phyloP scores from a whole-genome alignment of 2,888 invertebrate species.

The Diabrotica balteata region DNA sequence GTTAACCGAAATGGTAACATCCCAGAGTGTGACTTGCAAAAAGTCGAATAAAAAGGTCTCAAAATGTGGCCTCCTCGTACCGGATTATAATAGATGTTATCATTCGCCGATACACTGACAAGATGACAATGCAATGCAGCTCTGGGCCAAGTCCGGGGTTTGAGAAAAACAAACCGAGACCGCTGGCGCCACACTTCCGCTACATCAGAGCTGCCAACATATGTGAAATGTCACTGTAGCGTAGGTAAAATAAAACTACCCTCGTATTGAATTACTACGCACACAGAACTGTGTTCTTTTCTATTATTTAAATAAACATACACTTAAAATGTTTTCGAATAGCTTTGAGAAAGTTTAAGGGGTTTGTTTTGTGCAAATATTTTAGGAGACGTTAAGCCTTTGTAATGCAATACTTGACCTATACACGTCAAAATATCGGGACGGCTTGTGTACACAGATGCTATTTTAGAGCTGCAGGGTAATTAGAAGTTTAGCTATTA shows the following conservation, averaged over 20 bases:
- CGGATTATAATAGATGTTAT: constrained; percentile 41
- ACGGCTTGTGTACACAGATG: constrained; percentile 34
- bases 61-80: constrained; percentile 24
- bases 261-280: constrained; percentile 56
- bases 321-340: constrained; percentile 60
- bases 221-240: constrained; percentile 51
- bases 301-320: constrained; percentile 61
- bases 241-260: constrained; percentile 47
- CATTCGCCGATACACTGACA: constrained; percentile 42
- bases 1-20: too few relatives aligned
- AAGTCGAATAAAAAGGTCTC: constrained; percentile 18
- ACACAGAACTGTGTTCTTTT: constrained; percentile 58
- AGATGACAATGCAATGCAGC: constrained; percentile 50
- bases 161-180: constrained; percentile 56
- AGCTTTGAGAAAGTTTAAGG: constrained; percentile 48
- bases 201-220: constrained; percentile 55
- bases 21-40: constrained; percentile 17
- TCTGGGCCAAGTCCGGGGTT: constrained; percentile 40
- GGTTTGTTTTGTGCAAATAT: constrained; percentile 52
- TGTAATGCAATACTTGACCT: constrained; percentile 45
- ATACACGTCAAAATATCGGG: constrained; percentile 30
- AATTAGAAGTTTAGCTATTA: background rate
- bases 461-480: constrained; percentile 9
- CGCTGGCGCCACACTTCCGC: constrained; percentile 59
- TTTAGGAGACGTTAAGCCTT: constrained; percentile 44